Evolutionary conservation across 2,888 invertebrate species (phyloP), one percentile per base, ranked within the genome.

Genomic region (Dynastes grantii): DNA sequence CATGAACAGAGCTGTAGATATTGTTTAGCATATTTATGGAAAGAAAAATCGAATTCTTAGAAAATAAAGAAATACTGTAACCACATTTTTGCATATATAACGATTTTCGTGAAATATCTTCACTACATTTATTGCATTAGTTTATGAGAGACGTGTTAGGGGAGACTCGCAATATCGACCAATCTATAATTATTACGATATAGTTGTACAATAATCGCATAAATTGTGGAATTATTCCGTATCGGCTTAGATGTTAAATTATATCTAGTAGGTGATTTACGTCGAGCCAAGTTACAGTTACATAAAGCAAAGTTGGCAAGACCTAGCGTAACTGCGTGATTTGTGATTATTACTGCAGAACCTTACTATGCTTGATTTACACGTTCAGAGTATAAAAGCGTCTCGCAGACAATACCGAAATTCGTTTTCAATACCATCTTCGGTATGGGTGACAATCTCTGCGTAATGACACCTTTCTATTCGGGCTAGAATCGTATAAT

Each of bases 271-370:
- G 27, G 40, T 75, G 61, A 75, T 75, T 75, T 75, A 75, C 61
- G 63, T 61, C 40, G 40, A 61, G 45, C 73, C 45, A 75, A 75
- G 63, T 61, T 61, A 61, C 27, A 71, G 55, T 71, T 37, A 16
- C 71, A 61, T 75, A 75, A 75, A 75, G 73, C 61, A 75, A 75
- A 61, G 61, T 75, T 75, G 61, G 73, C 73, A 75, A 75, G 73
- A 75, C 40, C 73, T 61, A 49, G 45, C 61, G 73, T 63, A 61
- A 61, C 61, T 75, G 58, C 49, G 61, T 75, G 73, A 75, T 75
- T 75, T 75, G 73, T 75, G 61, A 75, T 75, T 75, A 75, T 75
- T 75, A 63, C 73, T 75, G 73, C 73, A 75, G 73, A 49, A 37
- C 58, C 37, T 61, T 45, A 22, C 40, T 29, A 29, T 45, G 61